Conservation (phyloP, 2,888 invertebrate species). For the Limulus polyphemus region DNA sequence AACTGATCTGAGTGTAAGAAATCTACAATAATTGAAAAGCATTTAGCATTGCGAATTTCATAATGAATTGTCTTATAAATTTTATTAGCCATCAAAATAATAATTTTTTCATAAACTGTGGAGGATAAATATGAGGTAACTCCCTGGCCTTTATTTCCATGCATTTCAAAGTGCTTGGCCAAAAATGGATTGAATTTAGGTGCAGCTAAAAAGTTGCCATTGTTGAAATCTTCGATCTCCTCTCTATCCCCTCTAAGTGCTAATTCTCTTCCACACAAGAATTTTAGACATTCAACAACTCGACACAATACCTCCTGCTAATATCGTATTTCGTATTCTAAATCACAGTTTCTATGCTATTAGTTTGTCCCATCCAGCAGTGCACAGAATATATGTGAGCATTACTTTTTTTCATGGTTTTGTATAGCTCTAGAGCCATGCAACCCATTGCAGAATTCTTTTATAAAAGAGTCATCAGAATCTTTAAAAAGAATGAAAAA, state of each 20-base stretch:
- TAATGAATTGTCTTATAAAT: neutral
- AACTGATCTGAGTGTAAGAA: slow-evolving; percentile 22
- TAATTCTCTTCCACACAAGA: slow-evolving; percentile 26
- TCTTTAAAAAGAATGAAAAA: too few species aligned
- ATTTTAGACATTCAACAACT: slow-evolving; percentile 15
- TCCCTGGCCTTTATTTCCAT: slow-evolving; percentile 29
- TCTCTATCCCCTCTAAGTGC: slow-evolving; percentile 29
- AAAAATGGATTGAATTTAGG: slow-evolving; percentile 32
- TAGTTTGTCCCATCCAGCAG: too few species aligned
- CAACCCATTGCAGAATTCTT: too few species aligned
- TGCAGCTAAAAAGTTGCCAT: slow-evolving; percentile 31
- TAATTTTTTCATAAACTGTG: slow-evolving; percentile 32
- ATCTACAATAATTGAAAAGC: slow-evolving; percentile 13
- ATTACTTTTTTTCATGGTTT: too few species aligned
- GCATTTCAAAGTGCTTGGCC: slow-evolving; percentile 26
- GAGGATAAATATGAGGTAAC: slow-evolving; percentile 29
- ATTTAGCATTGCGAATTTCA: neutral
- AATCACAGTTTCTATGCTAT: too few species aligned
- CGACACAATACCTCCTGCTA: neutral
- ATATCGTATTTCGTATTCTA: neutral
- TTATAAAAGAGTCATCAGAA: too few species aligned
- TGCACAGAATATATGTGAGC: too few species aligned
- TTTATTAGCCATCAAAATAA: slow-evolving; percentile 6
- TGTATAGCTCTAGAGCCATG: too few species aligned
- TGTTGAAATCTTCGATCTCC: slow-evolving; percentile 26